A percentile compares a stretch with the other conserved stretches of the same genome.
Evolutionary conservation across 2,888 invertebrate species (phyloP).

Genomic region (Lordiphosa fenestrarum): DNA sequence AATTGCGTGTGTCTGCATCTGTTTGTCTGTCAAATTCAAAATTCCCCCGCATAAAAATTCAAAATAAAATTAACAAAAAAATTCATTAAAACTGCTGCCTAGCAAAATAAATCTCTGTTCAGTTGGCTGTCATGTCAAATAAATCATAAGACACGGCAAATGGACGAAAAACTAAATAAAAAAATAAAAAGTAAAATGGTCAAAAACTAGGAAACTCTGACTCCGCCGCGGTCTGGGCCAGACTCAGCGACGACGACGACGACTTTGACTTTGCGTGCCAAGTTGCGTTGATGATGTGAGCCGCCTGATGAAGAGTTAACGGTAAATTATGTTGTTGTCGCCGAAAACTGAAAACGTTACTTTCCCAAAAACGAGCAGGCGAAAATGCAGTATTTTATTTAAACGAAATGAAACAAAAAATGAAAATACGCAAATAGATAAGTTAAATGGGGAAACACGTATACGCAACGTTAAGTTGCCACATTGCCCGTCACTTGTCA

Average conservation of each 20-base stretch:
- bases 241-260: constrained; percentile 18
- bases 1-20: constrained; percentile 33
- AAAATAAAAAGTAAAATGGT: neutral
- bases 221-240: constrained; percentile 3
- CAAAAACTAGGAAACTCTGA: constrained; percentile 31
- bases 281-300: constrained; percentile 27
- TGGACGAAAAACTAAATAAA: constrained; percentile 27
- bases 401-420: constrained; percentile 17
- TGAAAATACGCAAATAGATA: constrained; percentile 42
- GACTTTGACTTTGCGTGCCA: constrained; percentile 50
- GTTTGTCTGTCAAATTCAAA: constrained; percentile 41
- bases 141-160: constrained; percentile 71
- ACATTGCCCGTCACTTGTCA: constrained; percentile 37
- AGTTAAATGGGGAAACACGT: constrained; percentile 44
- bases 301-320: constrained; percentile 61
- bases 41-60: constrained; percentile 22
- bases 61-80: constrained; percentile 47
- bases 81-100: constrained; percentile 68
- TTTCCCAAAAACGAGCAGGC: constrained; percentile 51
- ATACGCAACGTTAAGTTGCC: constrained; percentile 56
- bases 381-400: constrained; percentile 37
- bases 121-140: constrained; percentile 73
- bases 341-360: constrained; percentile 35
- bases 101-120: constrained; percentile 71
- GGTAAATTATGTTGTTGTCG: constrained; percentile 72